Base-by-base conservation (phyloP, 2,888 invertebrate species). In the Mesorhabditis sp. region DNA sequence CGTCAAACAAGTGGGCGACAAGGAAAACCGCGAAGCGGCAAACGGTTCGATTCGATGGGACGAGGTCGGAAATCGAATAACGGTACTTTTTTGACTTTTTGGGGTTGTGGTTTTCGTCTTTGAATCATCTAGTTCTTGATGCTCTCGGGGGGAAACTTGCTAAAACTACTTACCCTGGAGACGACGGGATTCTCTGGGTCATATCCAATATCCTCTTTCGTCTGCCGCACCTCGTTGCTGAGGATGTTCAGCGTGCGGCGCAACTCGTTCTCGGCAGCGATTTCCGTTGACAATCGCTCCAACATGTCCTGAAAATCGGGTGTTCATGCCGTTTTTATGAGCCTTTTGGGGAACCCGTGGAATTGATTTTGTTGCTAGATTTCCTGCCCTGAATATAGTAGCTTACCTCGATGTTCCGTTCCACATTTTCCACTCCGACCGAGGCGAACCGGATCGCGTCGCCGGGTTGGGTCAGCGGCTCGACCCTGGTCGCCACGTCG, bases 371-470 rank as follows among this genome's bases (percentile, higher is more conserved):
- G 42, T 42, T 42, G 58, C n/a, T n/a, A 2, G 7, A 50, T n/a
- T 50, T 50, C 7, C 7, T 50, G n/a, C n/a, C n/a, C n/a, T 50
- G 58, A n/a, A 13, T 50, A 6, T 15, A 67, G 45, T 28, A 62
- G 10, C 15, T 42, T 62, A 77, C 79, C 69, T 81, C 80, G 67
- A 71, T 78, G 50, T 75, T 74, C 62, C 74, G 69, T 69, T 79
- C 74, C 58, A 75, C 72, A 44, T 77, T 73, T 69, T 83, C 80
- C 4, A 79, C 74, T 62, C 82, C 81, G 7, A 81, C 79, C 5
- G 77, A 76, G 67, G 80, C 72, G 74, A 80, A 83, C 62, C 83
- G 78, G 10, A 77, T 74, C 28, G 82, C 82, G 44, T 79, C 76
- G 64, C 74, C 71, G 28, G 72, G 78, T 45, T 71, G 74, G 44